Base-by-base conservation (phyloP, 1,140 invertebrate species). In the Panulirus ornatus region DNA sequence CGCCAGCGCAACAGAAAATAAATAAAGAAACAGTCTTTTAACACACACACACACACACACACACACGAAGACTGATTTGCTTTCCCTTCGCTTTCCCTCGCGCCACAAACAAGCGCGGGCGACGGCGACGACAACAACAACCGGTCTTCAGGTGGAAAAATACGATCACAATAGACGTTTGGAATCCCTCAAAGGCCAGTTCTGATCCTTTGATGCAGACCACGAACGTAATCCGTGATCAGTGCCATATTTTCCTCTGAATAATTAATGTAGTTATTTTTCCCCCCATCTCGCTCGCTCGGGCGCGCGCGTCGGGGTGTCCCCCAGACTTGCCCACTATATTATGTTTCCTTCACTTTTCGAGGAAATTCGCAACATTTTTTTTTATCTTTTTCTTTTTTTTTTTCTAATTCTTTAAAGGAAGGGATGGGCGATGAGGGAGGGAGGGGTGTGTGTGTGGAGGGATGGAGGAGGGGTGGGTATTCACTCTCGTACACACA, bases 101-200 rank as follows among this genome's bases (percentile, higher is more conserved):
- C 47, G 8, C 78, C 1, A 14, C 47, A 58, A 27, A 58, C 30
- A 36, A 66, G 22, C 22, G 27, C 16, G 9, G 73, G 34, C 38
- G 78, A 38, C 70, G 70, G 27, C 70, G 30, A 36, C 27, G 70
- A 73, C 70, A 73, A 81, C 78, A 81, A 81, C 78, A 58, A 63
- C 51, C 36, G 54, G 73, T 87, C 84, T 78, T 87, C 47, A 58
- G 70, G 79, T 42, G 36, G 79, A 89, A 89, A 89, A 82, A 63
- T 70, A 84, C 87, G 87, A 51, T 89, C 79, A 84, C 87, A 89
- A 89, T 89, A 89, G 87, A 89, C 87, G 87, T 89, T 89, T 89
- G 87, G 81, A 89, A 89, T 89, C 87, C 87, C 79, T 89, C 79
- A 89, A 89, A 89, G 87, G 87, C 87, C 81, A 89, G 87, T 89